Evolutionary conservation across 2,888 invertebrate species (phyloP).

Genomic region (Cabera pusaria): DNA sequence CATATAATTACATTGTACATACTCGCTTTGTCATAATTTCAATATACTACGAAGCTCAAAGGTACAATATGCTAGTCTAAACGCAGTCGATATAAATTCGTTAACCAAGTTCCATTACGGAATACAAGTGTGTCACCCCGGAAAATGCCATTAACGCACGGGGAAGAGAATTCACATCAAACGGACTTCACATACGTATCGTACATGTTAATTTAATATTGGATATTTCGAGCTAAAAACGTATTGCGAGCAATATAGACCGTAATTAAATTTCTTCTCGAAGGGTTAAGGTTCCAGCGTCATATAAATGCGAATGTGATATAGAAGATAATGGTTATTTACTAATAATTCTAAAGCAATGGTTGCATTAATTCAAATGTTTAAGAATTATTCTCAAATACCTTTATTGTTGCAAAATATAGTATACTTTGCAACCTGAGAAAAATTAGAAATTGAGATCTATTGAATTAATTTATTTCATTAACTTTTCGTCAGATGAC

Average conservation of each 20-base stretch:
- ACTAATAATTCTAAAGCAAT: no score
- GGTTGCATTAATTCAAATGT: no score
- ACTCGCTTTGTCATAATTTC: no score
- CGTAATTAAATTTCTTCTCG: conserved; percentile 64
- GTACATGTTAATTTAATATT: conserved; percentile 75
- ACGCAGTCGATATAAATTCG: conserved; percentile 15
- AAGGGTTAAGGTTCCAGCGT: conserved; percentile 50
- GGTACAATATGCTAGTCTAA: conserved; percentile 1
- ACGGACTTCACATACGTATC: conserved; percentile 71
- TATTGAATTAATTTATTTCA: no score
- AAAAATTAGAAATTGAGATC: no score
- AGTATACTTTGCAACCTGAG: no score
- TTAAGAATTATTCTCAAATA: no score
- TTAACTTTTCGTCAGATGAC: no score
- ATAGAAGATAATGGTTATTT: no score
- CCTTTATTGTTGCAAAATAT: no score
- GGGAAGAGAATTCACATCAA: conserved; percentile 68
- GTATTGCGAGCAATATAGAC: conserved; percentile 57
- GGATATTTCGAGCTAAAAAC: conserved; percentile 72
- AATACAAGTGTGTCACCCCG: conserved; percentile 55
- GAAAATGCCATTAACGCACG: conserved; percentile 76
- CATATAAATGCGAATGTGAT: conserved; percentile 1
- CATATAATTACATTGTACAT: no score
- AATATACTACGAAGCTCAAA: neutral
- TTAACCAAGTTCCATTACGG: conserved; percentile 29